These are phyloP conservation scores for Apis cerana DNA, from an alignment of 1,140 invertebrate genomes.

Conservation along the genomic window DNA sequence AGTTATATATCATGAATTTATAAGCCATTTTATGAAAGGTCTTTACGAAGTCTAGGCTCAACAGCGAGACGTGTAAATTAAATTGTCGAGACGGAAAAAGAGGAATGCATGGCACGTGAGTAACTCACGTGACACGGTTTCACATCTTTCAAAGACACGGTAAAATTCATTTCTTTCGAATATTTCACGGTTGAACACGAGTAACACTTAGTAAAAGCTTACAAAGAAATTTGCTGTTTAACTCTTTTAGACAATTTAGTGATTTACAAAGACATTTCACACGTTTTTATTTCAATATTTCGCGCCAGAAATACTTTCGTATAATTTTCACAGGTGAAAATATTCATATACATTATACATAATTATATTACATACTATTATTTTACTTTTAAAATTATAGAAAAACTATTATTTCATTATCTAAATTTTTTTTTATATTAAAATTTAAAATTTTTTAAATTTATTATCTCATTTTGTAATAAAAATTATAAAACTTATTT, in stretches of 20 bases:
- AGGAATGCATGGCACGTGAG: conserved; percentile 21
- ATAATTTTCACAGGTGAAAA: too few relatives aligned
- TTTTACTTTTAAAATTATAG: too few relatives aligned
- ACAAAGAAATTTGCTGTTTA: neutral
- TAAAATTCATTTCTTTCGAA: conserved; percentile 19
- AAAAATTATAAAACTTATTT: too few relatives aligned
- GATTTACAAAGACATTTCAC: neutral
- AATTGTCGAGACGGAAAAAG: conserved; percentile 16
- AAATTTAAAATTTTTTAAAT: too few relatives aligned
- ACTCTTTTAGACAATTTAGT: too few relatives aligned
- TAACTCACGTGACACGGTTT: conserved; percentile 11
- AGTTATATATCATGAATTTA: too few relatives aligned
- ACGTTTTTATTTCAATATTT: neutral
- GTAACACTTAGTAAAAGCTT: neutral
- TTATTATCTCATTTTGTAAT: too few relatives aligned
- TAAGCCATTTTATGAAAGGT: neutral
- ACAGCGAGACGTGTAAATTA: conserved; percentile 15
- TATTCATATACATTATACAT: too few relatives aligned
- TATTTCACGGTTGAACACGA: neutral
- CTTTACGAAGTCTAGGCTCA: neutral
- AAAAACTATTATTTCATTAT: too few relatives aligned
- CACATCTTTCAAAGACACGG: conserved; percentile 1
- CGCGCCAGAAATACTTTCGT: neutral
- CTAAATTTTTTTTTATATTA: too few relatives aligned
- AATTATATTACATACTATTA: too few relatives aligned